Evolutionary conservation across 1,140 invertebrate species (phyloP), one percentile per base, ranked within the genome.

Genomic region (Prorops nasuta): DNA sequence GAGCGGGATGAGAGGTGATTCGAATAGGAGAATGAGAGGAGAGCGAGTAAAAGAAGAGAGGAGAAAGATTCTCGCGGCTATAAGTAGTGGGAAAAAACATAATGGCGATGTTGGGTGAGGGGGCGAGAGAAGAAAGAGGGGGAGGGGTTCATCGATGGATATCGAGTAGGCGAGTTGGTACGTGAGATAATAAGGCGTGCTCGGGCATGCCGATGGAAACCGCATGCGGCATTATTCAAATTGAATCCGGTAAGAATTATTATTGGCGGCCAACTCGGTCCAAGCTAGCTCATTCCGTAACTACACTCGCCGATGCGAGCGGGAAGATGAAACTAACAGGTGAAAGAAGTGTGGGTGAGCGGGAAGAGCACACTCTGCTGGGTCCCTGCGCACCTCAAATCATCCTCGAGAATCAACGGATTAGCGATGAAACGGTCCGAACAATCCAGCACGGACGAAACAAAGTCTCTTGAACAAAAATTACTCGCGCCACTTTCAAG

Each of bases 191-290:
- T 75, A 75, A 75, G 72, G 66, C 64, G 64, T 63, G 71, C 64
- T 64, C 57, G 61, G 62, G 65, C 62, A 73, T 71, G 64, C 64
- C 64, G 61, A 72, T 74, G 68, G 65, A 71, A 75, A 75, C 72
- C 72, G 69, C 72, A 73, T 66, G 67, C 70, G 66, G 64, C 66
- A 75, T 75, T 75, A 75, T 75, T 75, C 69, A 75, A 75, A 75
- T 75, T 73, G 69, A 75, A 75, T 75, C 65, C 63, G 61, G 66
- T 66, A 73, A 72, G 69, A 73, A 72, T 75, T 73, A 74, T 74
- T 69, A 74, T 72, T 73, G 69, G 65, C 65, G 61, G 66, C 63
- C 58, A 64, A 69, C 60, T 63, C 55, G 54, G 48, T 56, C 52
- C 52, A 54, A 58, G 59, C 48, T 48, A 51, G 58, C 61, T 66